Evolutionary conservation across 1,140 invertebrate genomes (phyloP).

Genomic region (Thaumatotibia leucotreta): DNA sequence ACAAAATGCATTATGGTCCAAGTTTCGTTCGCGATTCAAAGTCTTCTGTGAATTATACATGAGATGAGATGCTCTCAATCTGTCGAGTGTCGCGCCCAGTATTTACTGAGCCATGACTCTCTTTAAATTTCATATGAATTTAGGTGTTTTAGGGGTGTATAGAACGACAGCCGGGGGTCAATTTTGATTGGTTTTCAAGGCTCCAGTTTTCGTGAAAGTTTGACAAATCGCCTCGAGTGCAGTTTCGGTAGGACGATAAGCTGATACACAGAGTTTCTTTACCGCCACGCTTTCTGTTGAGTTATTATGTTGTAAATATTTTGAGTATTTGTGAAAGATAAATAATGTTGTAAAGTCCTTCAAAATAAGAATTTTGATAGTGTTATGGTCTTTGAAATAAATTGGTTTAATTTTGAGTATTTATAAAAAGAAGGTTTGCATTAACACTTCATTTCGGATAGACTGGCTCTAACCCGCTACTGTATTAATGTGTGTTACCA

Average conservation of each 20-base stretch:
- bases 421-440: no score
- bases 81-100: slow-evolving; percentile 32
- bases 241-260: slow-evolving; percentile 44
- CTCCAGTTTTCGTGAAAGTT: slow-evolving; percentile 49
- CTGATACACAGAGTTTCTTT: slow-evolving; percentile 37
- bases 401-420: no score
- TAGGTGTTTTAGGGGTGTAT: background rate
- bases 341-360: no score
- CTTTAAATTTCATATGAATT: background rate
- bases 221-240: slow-evolving; percentile 48
- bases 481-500: no score
- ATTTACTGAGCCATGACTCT: slow-evolving; percentile 13
- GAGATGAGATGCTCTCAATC: slow-evolving; percentile 48
- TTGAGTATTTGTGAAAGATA: no score
- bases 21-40: slow-evolving; percentile 39
- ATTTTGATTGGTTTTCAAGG: slow-evolving; percentile 19
- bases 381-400: no score
- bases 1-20: slow-evolving; percentile 45
- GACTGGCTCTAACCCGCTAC: no score
- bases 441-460: no score
- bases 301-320: background rate
- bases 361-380: no score
- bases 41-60: slow-evolving; percentile 49
- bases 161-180: slow-evolving; percentile 16
- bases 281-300: slow-evolving; percentile 8